phyloP scores from a whole-genome alignment of 92 coral and sea anemone genomes.

The Palythoa grandiflora region DNA sequence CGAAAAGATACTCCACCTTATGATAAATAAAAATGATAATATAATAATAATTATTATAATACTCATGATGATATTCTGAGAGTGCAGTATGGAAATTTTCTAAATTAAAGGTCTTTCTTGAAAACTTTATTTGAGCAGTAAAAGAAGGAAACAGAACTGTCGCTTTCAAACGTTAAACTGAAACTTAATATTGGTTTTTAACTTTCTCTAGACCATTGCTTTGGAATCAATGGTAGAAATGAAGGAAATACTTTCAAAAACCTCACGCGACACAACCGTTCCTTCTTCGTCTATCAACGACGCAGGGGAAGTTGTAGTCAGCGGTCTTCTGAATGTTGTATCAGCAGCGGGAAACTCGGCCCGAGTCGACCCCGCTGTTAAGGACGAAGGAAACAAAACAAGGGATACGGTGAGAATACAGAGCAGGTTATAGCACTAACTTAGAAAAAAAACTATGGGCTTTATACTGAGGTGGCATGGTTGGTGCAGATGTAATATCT shows the following conservation, averaged over 20 bases:
- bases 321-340: constrained; percentile 16
- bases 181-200: neutral
- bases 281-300: constrained; percentile 19
- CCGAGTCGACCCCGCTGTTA: neutral
- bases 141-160: neutral
- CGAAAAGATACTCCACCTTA: too few species aligned
- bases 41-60: too few species aligned
- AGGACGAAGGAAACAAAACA: neutral
- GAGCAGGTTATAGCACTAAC: neutral
- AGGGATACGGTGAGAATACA: neutral
- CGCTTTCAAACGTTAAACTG: too few species aligned
- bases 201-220: neutral
- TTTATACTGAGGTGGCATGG: too few species aligned
- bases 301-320: constrained; percentile 1
- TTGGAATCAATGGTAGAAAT: neutral
- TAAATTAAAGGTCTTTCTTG: too few species aligned
- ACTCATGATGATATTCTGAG: too few species aligned
- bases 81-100: too few species aligned
- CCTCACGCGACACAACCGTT: constrained; percentile 25
- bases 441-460: neutral
- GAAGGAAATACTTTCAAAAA: constrained; percentile 1
- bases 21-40: too few species aligned
- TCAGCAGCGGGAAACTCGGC: constrained; percentile 39
- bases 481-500: neutral
- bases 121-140: neutral